Percentiles rank a stretch among this genome's conserved stretches.
phyloP scores from a whole-genome alignment of 2,797 vertebrate species.

The Steatocranus sp. region DNA sequence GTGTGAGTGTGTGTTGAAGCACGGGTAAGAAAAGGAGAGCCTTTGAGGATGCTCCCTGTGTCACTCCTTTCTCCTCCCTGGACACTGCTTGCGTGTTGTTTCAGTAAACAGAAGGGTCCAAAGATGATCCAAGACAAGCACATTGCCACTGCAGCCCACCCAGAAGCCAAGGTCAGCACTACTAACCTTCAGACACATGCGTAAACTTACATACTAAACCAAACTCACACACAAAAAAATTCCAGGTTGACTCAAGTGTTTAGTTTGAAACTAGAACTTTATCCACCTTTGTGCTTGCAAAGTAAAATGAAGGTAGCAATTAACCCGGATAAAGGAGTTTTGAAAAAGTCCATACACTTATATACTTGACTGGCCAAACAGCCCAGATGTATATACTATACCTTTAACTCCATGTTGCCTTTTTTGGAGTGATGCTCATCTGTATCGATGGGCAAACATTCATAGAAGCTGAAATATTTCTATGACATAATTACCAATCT shows the following conservation, averaged over 20 bases:
- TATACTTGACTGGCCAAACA: not conserved
- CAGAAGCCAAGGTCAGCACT: slow-evolving; percentile 60
- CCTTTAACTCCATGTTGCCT: slow-evolving; percentile 10
- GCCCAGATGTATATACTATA: not conserved
- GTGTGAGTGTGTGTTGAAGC: not conserved
- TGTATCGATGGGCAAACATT: slow-evolving; percentile 36
- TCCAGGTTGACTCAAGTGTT: slow-evolving; percentile 9
- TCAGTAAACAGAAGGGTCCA: slow-evolving; percentile 63
- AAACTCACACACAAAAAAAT: not conserved
- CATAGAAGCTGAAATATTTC: slow-evolving; percentile 45
- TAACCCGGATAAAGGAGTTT: not conserved
- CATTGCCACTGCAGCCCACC: slow-evolving; percentile 60
- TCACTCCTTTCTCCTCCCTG: slow-evolving; percentile 39
- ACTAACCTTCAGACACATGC: slow-evolving; percentile 35
- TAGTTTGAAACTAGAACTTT: not conserved
- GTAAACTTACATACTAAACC: not conserved
- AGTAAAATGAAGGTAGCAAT: not conserved
- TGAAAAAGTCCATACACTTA: not conserved
- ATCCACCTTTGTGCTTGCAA: not conserved
- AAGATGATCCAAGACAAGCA: slow-evolving; percentile 63
- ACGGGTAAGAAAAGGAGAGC: not conserved
- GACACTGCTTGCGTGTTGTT: slow-evolving; percentile 60
- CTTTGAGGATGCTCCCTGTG: slow-evolving; percentile 54
- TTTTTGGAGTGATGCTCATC: slow-evolving; percentile 13
- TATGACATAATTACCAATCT: slow-evolving; percentile 47